Conservation (phyloP, 2,888 invertebrate species). For the Gryllus longicercus region DNA sequence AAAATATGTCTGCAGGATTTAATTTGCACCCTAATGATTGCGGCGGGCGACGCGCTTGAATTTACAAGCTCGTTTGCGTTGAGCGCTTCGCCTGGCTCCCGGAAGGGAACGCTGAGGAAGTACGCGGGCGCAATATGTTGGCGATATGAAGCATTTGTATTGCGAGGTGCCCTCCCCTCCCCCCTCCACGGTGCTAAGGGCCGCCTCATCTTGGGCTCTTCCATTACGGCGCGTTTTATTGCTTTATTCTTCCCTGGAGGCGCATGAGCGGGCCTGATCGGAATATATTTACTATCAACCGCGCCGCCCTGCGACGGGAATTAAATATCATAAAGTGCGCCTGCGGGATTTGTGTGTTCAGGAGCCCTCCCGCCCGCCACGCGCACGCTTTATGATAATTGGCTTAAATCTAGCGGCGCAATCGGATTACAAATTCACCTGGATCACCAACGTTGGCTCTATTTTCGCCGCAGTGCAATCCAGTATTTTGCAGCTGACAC, state of each 20-base stretch:
- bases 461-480: not conserved
- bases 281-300: too few relatives aligned
- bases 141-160: too few relatives aligned
- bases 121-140: not conserved
- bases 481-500: not conserved
- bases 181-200: too few relatives aligned
- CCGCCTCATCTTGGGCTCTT: too few relatives aligned
- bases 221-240: too few relatives aligned
- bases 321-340: conserved; percentile 17
- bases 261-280: too few relatives aligned
- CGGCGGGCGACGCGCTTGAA: not conserved
- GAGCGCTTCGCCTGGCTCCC: not conserved
- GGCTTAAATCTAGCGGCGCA: conserved; percentile 1
- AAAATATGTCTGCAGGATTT: not conserved
- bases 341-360: not conserved
- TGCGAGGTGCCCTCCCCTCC: too few relatives aligned
- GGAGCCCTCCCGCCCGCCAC: not conserved
- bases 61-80: conserved; percentile 10
- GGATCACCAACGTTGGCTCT: conserved; percentile 4
- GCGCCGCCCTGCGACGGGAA: not conserved
- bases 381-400: not conserved
- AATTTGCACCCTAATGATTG: not conserved
- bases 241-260: too few relatives aligned
- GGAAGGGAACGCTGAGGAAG: not conserved
- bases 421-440: not conserved